Evolutionary conservation across 2,797 vertebrate genomes (phyloP), one percentile per base, ranked within the genome.

Genomic region (Danio jaintianensis): DNA sequence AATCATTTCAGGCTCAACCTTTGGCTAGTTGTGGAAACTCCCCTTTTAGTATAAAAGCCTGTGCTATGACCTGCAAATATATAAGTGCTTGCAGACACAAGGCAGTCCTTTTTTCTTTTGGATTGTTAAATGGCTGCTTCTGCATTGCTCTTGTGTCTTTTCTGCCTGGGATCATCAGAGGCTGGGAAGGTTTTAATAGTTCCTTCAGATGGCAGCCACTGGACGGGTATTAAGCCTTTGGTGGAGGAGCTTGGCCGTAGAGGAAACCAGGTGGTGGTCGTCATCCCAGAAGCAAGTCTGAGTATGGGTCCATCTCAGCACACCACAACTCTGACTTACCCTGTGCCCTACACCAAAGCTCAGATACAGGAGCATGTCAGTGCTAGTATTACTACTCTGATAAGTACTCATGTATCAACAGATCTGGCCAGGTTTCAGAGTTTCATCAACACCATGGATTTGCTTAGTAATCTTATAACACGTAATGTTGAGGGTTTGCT

Each of bases 171-270:
- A 55, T 74, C 56, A 69, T 78, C 40, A 15, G 29, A 77, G 40
- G 73, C 79, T 68, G 81, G 67, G 16, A 93, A 89, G 71, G 43
- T 95, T 10, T 74, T 94, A 40, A 83, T 92, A 56, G 3, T 94
- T 15, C 93, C 91, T 0, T 0, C 42, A 0, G 93, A 92, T 0
- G 93, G 93, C 78, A 95, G 95, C 75, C 94, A 93, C 77, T 95
- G 94, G 94, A 86, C 93, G 7, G 93, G 93, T 62, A 88, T 94
- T 88, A 85, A 67, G 0, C 9, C 82, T 0, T 43, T 90, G 63
- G 4, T 93, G 52, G 67, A 69, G 0, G 84, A 89, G 52, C 84
- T 94, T 22, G 88, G 82, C 3, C 82, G 83, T 45, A 92, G 68
- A 40, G 93, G 94, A 1, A 92, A 94, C 0, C 79, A 92, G 6